Evolutionary conservation across 2,888 invertebrate genomes (phyloP).

Genomic region (Aricia artaxerxes): DNA sequence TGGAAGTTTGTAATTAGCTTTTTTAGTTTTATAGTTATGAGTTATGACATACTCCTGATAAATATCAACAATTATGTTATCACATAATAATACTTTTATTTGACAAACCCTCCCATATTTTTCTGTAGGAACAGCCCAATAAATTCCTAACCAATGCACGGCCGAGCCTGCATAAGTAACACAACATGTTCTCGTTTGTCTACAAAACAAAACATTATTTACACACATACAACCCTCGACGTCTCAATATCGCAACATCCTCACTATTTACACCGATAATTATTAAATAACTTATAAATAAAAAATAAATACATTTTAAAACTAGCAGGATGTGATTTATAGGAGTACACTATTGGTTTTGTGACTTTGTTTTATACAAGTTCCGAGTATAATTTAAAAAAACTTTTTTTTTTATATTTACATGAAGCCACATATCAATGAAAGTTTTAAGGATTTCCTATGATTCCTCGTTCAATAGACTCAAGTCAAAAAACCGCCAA

Average conservation of each 20-base stretch:
- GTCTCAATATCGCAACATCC: slow-evolving; percentile 64
- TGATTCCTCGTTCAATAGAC: slow-evolving; percentile 3
- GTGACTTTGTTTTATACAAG: slow-evolving; percentile 14
- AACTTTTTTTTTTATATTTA: neutral
- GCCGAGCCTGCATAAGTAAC: slow-evolving; percentile 38
- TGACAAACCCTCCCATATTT: neutral
- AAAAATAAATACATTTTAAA: slow-evolving; percentile 72
- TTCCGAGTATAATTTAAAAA: slow-evolving; percentile 3
- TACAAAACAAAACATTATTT: slow-evolving; percentile 71
- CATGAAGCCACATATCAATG: neutral
- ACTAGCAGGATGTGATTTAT: slow-evolving; percentile 59
- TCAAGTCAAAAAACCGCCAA: slow-evolving; percentile 22
- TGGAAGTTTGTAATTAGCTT: slow-evolving; percentile 2
- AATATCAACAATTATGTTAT: slow-evolving; percentile 16
- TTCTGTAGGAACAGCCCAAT: slow-evolving; percentile 11
- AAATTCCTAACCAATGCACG: slow-evolving; percentile 35
- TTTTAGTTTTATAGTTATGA: neutral
- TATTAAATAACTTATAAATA: slow-evolving; percentile 76
- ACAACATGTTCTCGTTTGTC: slow-evolving; percentile 68
- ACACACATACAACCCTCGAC: slow-evolving; percentile 69
- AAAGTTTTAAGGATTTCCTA: neutral
- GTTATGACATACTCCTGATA: slow-evolving; percentile 4
- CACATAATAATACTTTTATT: slow-evolving; percentile 11
- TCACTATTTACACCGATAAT: slow-evolving; percentile 64
- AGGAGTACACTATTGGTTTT: slow-evolving; percentile 43